Percentiles rank a stretch among this genome's conserved stretches.
These are phyloP conservation scores for Erpobdella octoculata DNA, from an alignment of 2,888 invertebrate species.

Conservation along the genomic window DNA sequence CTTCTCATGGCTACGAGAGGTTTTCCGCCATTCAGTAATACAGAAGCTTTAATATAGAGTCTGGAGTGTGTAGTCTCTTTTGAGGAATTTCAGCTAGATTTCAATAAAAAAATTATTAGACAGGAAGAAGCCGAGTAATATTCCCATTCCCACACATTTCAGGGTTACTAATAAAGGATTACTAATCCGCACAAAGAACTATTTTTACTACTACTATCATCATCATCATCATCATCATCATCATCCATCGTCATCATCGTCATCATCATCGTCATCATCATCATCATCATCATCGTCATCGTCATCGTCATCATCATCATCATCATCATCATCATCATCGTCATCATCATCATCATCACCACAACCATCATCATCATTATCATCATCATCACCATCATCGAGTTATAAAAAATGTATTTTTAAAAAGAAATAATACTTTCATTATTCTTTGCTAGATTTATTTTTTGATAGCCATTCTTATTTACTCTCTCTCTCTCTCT, in stretches of 20 bases:
- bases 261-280: neutral
- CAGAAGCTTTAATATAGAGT: no score
- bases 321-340: constrained; percentile 24
- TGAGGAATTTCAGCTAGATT: no score
- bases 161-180: neutral
- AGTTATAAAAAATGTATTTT: constrained; percentile 16
- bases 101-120: no score
- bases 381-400: constrained; percentile 25
- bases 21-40: no score
- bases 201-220: neutral
- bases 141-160: no score
- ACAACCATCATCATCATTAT: constrained; percentile 19
- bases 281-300: constrained; percentile 8
- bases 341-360: constrained; percentile 25
- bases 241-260: neutral
- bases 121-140: no score
- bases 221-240: neutral
- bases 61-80: no score
- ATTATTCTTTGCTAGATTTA: no score
- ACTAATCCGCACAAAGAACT: neutral
- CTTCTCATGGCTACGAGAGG: no score
- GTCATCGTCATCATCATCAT: constrained; percentile 17
- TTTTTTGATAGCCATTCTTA: no score
- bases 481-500: no score
- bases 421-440: no score